Conservation (phyloP, 2,888 invertebrate genomes). For the Girardia tigrina region DNA sequence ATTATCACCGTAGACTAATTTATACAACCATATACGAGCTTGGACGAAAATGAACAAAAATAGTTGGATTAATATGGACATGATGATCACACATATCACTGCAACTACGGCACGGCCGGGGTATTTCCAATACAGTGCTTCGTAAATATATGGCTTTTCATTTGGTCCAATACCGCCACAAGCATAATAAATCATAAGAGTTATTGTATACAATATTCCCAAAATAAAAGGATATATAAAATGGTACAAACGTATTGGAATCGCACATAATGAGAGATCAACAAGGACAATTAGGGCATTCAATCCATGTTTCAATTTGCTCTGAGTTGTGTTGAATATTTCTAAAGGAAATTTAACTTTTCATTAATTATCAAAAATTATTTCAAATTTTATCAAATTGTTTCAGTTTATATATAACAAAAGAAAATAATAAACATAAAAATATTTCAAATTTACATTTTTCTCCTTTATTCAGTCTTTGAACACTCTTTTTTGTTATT, state of each 20-base stretch:
- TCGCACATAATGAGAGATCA: constrained; percentile 61
- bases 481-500: too few species aligned
- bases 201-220: constrained; percentile 51
- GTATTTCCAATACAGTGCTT: constrained; percentile 62
- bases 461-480: too few species aligned
- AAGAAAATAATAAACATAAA: too few species aligned
- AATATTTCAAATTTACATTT: too few species aligned
- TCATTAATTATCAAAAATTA: too few species aligned
- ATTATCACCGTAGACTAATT: background rate
- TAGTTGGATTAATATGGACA: background rate
- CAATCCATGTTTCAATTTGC: constrained; percentile 55
- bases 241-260: constrained; percentile 59
- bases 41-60: background rate
- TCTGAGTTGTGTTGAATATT: background rate
- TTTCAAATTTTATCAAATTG: too few species aligned
- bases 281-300: constrained; percentile 63
- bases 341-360: background rate
- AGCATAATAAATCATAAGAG: constrained; percentile 60
- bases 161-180: constrained; percentile 61
- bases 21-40: background rate
- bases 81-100: background rate
- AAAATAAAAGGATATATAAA: constrained; percentile 42
- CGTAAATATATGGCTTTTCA: constrained; percentile 60
- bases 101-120: background rate
- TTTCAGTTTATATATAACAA: too few species aligned